Percentiles rank a stretch among this genome's conserved stretches.
Evolutionary conservation across 2,113 vertebrate species (phyloP).

Genomic region (Rana temporaria): DNA sequence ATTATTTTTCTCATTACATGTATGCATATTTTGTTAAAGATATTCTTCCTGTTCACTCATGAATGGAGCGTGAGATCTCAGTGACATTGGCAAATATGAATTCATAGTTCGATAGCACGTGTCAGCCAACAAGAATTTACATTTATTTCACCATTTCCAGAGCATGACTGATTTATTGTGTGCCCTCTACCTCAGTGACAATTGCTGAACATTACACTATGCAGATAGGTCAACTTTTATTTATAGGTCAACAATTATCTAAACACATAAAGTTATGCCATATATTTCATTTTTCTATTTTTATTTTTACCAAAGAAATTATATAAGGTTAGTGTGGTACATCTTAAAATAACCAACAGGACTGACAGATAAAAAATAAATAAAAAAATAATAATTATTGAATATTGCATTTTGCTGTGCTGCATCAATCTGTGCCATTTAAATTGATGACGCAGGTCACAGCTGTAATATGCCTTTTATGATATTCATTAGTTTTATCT

Average conservation of each 20-base stretch:
- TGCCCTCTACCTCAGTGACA: constrained; percentile 5
- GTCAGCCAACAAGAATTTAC: constrained; percentile 19
- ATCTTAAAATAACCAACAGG: constrained; percentile 14
- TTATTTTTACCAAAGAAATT: background rate
- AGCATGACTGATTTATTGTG: constrained; percentile 21
- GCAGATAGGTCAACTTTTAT: background rate
- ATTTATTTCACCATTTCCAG: constrained; percentile 4
- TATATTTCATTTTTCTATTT: background rate
- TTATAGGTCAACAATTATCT: background rate
- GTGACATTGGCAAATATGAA: constrained; percentile 23
- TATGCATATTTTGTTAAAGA: too few species aligned
- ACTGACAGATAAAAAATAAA: constrained; percentile 27
- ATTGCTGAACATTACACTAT: background rate
- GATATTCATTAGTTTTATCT: constrained; percentile 47
- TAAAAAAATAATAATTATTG: constrained; percentile 25
- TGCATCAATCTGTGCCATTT: constrained; percentile 41
- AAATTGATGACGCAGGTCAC: constrained; percentile 48
- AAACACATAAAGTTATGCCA: constrained; percentile 18
- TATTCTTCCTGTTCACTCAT: background rate
- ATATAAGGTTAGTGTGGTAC: background rate
- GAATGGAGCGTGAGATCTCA: background rate
- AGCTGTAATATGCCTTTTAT: constrained; percentile 49
- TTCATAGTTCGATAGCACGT: background rate
- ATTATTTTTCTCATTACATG: too few species aligned
- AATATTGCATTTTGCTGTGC: constrained; percentile 15